Evolutionary conservation across 2,888 invertebrate species (phyloP).

Genomic region (Andrena flavipes): DNA sequence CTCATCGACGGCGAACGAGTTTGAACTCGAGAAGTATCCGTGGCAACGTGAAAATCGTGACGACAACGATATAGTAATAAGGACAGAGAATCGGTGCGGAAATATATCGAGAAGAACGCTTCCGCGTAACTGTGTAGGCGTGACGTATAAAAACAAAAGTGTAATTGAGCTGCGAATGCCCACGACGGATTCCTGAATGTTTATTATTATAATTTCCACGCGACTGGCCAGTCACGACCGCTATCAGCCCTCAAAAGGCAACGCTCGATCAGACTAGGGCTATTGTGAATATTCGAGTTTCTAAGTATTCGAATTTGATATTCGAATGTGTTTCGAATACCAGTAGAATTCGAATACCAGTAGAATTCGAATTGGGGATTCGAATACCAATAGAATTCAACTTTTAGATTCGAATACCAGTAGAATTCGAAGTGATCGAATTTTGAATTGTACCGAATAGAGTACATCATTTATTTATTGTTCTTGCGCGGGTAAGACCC

Average conservation of each 20-base stretch:
- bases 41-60: slow-evolving; percentile 36
- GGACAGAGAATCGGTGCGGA: slow-evolving; percentile 40
- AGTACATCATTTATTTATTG: no score
- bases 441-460: no score
- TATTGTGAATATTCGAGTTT: neutral
- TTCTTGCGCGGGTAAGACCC: no score
- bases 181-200: slow-evolving; percentile 55
- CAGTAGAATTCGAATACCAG: no score
- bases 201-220: slow-evolving; percentile 32
- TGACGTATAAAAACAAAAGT: slow-evolving; percentile 52
- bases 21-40: neutral
- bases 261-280: neutral
- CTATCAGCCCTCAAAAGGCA: neutral
- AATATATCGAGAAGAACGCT: slow-evolving; percentile 22
- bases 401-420: no score
- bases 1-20: neutral
- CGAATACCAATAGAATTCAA: no score
- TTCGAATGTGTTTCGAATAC: no score
- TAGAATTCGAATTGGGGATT: no score
- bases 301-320: no score
- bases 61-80: slow-evolving; percentile 17
- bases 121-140: neutral
- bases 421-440: no score
- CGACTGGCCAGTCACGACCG: slow-evolving; percentile 6
- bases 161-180: slow-evolving; percentile 52